Percentiles rank a stretch among this genome's conserved stretches.
These are phyloP conservation scores for Melospiza melodia DNA, from an alignment of 2,113 vertebrate species.

Conservation along the genomic window DNA sequence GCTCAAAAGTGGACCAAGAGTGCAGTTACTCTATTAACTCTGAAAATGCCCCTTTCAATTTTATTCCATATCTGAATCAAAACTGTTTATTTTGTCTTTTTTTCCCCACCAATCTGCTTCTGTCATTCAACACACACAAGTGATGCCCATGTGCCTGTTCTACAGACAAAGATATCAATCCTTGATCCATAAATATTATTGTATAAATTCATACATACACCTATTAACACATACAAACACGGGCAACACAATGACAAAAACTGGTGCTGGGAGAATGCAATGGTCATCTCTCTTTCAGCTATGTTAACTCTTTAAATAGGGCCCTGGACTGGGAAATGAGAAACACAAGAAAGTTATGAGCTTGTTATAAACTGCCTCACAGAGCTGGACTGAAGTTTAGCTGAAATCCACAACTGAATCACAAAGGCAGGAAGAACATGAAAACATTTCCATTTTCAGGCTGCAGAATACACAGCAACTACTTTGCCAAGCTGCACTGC, in stretches of 20 bases:
- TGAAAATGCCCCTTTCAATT: not conserved
- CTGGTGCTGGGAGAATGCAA: not conserved
- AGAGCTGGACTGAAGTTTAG: not conserved
- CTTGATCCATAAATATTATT: not conserved
- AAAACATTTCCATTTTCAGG: not conserved
- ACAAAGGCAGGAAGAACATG: not conserved
- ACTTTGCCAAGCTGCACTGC: not conserved
- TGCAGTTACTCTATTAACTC: not conserved
- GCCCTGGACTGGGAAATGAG: not conserved
- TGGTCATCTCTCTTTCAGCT: not conserved
- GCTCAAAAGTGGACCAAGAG: not conserved
- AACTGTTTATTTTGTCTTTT: not conserved
- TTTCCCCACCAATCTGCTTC: not conserved
- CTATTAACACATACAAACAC: not conserved
- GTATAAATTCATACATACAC: too few species aligned
- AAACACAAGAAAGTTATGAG: accelerated
- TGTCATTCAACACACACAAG: not conserved
- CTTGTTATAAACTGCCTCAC: not conserved
- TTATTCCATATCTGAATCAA: not conserved
- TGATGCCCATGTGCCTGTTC: not conserved
- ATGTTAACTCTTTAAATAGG: not conserved
- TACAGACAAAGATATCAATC: not conserved
- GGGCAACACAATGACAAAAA: not conserved
- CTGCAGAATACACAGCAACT: not conserved
- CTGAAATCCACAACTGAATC: not conserved